These are phyloP conservation scores for Paramacrobiotus metropolitanus DNA, from an alignment of 1,140 invertebrate species.

Conservation along the genomic window DNA sequence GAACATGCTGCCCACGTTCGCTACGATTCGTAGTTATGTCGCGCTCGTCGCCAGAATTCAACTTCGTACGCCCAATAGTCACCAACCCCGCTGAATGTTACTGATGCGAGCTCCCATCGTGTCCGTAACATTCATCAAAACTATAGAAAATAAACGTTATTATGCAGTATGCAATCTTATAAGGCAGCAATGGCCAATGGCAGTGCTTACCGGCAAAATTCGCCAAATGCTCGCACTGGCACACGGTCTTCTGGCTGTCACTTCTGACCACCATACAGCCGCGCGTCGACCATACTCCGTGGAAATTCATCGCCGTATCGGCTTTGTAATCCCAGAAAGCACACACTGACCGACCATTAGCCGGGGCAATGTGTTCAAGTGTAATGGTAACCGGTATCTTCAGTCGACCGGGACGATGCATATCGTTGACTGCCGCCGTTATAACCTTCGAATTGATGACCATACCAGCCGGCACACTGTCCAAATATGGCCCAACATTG, in stretches of 20 bases:
- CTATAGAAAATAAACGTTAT: neutral
- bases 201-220: conserved; percentile 54
- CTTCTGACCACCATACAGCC: conserved; percentile 57
- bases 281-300: conserved; percentile 64
- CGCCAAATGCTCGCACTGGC: conserved; percentile 81
- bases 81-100: too few relatives aligned
- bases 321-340: conserved; percentile 69
- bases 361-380: conserved; percentile 50
- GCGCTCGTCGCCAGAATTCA: too few relatives aligned
- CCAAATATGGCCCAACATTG: conserved; percentile 56
- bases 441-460: conserved; percentile 69
- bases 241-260: conserved; percentile 66
- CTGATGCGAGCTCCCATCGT: conserved; percentile 14
- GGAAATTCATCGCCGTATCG: conserved; percentile 15
- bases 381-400: conserved; percentile 56
- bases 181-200: too few relatives aligned
- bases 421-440: conserved; percentile 62
- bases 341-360: conserved; percentile 72
- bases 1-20: too few relatives aligned
- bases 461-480: conserved; percentile 15
- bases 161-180: neutral
- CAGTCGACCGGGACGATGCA: conserved; percentile 52
- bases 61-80: too few relatives aligned
- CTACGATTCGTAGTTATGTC: too few relatives aligned
- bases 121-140: conserved; percentile 20